Base-by-base conservation (phyloP, 2,888 invertebrate genomes). In the Zygothrica quintamaculata region DNA sequence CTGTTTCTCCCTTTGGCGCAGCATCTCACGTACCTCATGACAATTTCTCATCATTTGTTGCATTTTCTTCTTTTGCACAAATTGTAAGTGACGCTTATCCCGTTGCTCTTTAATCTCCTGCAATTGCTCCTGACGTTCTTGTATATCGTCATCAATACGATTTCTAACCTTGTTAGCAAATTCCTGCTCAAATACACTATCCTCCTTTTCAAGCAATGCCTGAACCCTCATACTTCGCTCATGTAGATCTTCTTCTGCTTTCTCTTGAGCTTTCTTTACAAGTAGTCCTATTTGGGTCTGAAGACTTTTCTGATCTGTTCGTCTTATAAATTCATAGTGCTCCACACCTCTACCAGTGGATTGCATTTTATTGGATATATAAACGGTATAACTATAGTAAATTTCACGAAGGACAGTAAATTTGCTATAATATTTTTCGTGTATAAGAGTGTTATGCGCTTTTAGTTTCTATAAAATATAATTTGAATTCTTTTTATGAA, bases 11-110 rank as follows among this genome's bases (percentile, higher is more conserved):
- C 85, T 80, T 26, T 59, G 73, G 1, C 89, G 78, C 61, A 90
- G 39, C 0, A 84, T 87, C 34, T 89, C 87, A 8, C 90, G 89
- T 29, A 90, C 79, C 50, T 89, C 89, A 50, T 88, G 81, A 53
- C 90, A 90, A 52, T 87, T 87, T n/a, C 74, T 53, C 86, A 90
- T 89, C 9, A 84, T 69, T 51, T 88, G 89, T 29, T 90, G 89
- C 11, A 86, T 52, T 8, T 84, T 84, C 65, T 89, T 90, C 2
- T 66, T 37, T 9, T 85, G 77, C 1, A 89, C 57, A 39, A 88
- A 90, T 39, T 80, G 59, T 40, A 76, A 69, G 1, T 77, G 77
- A 1, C 73, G 69, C 42, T 64, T 66, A 1, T 60, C 68, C 6
- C 74, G 77, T 31, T 82, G 68, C 56, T 84, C 87, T 59, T 87